Evolutionary conservation across 2,113 vertebrate species (phyloP), one percentile per base, ranked within the genome.

Genomic region (Lagopus muta): DNA sequence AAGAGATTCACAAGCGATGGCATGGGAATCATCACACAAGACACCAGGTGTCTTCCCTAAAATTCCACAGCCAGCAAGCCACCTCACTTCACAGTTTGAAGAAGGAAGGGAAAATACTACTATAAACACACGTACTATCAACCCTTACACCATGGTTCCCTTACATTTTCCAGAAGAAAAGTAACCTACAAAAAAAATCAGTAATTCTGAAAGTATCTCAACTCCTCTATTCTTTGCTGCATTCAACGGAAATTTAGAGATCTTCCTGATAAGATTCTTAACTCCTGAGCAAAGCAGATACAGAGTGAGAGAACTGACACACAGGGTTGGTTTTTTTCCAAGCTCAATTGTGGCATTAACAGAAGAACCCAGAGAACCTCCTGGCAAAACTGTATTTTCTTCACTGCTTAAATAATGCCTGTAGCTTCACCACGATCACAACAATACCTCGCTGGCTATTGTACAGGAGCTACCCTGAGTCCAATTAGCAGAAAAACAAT

Each of bases 61-160:
- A 38, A 27, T 0, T 5, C 6, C 24, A 16, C 0, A 21, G 13
- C 28, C 54, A 40, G 22, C 28, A 9, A 1, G 36, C 27, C 70
- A 71, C 14, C 50, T 60, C 50, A 16, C 11, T 52, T 36, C 50
- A 25, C 21, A 61, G 32, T 1, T 18, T 40, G 17, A 66, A 1
- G 8, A 81, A 81, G 30, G 57, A 75, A 65, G 38, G 25, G 30
- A 73, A 30, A 64, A 5, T 3, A 64, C 0, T 47, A 30, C 16
- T 61, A 18, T 9, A 42, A 62, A 52, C 7, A 86, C 11, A 65
- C 4, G 6, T 0, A 0, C 11, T 24, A 45, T 54, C 3, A 67
- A n/a, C 20, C 43, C 16, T 22, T 7, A 16, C 2, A 5, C 65
- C 58, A 57, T 40, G 21, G 19, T 11, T 72, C 11, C n/a, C 4